Percentiles rank a stretch among this genome's conserved stretches.
phyloP scores from a whole-genome alignment of 92 coral and sea anemone species.

The Palythoa caribaeorum region DNA sequence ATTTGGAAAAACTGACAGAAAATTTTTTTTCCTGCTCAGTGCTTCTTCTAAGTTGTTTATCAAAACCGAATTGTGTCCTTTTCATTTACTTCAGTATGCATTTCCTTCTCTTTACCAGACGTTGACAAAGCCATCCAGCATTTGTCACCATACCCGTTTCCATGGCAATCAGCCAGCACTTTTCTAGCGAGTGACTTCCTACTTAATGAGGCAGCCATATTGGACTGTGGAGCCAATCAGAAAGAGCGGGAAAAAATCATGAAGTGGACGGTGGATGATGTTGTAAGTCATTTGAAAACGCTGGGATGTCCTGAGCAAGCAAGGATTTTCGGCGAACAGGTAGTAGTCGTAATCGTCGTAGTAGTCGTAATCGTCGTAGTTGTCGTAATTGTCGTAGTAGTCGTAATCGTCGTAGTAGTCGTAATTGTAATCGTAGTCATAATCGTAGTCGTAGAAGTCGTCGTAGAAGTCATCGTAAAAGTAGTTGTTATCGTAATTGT shows the following conservation, averaged over 20 bases:
- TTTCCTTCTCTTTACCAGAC: not conserved
- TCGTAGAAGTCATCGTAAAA: too few relatives aligned
- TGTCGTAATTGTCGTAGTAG: too few relatives aligned
- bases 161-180: constrained; percentile 48
- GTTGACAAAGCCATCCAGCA: constrained; percentile 52
- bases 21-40: too few relatives aligned
- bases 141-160: constrained; percentile 44
- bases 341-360: not conserved
- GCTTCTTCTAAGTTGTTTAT: too few relatives aligned
- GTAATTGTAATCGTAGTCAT: too few relatives aligned
- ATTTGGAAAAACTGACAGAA: not conserved
- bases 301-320: constrained; percentile 96
- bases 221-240: constrained; percentile 55
- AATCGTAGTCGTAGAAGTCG: too few relatives aligned
- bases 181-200: constrained; percentile 35
- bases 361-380: too few relatives aligned
- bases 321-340: constrained; percentile 90
- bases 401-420: too few relatives aligned
- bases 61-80: not conserved
- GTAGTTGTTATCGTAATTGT: too few relatives aligned
- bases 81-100: not conserved
- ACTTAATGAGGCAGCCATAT: constrained; percentile 33
- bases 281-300: constrained; percentile 80
- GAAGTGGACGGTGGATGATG: constrained; percentile 92
- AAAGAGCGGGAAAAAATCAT: constrained; percentile 81